Percentiles rank a stretch among this genome's conserved stretches.
Evolutionary conservation across 2,888 invertebrate species (phyloP).

Genomic region (Macaria liturata): DNA sequence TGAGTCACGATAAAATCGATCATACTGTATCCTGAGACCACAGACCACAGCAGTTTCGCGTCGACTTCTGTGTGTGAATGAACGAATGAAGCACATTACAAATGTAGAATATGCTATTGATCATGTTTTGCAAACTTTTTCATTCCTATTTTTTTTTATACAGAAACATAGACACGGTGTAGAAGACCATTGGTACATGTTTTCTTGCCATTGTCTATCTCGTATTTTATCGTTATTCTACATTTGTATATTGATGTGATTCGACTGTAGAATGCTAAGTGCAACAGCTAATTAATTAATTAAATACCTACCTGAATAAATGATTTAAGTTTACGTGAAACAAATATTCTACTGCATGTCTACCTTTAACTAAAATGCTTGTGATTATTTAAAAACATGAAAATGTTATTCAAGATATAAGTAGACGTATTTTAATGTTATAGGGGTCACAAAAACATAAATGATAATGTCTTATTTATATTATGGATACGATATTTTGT

Average conservation of each 20-base stretch:
- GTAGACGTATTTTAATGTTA: constrained; percentile 34
- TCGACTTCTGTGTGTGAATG: not conserved
- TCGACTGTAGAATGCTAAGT: constrained; percentile 3
- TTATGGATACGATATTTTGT: constrained; percentile 24
- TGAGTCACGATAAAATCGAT: too few species aligned
- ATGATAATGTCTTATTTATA: constrained; percentile 26
- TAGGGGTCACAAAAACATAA: constrained; percentile 40
- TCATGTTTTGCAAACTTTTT: not conserved
- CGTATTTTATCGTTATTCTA: not conserved
- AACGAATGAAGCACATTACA: constrained; percentile 11
- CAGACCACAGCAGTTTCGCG: too few species aligned
- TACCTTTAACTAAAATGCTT: constrained; percentile 25
- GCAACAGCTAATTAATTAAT: constrained; percentile 9
- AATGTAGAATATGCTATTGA: constrained; percentile 4
- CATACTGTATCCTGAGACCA: too few species aligned
- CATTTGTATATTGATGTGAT: constrained; percentile 14
- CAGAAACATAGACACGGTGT: too few species aligned
- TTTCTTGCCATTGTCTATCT: not conserved
- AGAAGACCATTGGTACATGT: not conserved
- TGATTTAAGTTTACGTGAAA: constrained; percentile 23
- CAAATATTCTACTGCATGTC: constrained; percentile 23
- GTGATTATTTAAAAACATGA: constrained; percentile 30
- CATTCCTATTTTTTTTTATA: not conserved
- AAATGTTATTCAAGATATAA: constrained; percentile 32
- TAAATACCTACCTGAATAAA: not conserved